A percentile compares a stretch with the other conserved stretches of the same genome.
phyloP scores from a whole-genome alignment of 2,888 invertebrate genomes.

The Trissolcus brochymenae region DNA sequence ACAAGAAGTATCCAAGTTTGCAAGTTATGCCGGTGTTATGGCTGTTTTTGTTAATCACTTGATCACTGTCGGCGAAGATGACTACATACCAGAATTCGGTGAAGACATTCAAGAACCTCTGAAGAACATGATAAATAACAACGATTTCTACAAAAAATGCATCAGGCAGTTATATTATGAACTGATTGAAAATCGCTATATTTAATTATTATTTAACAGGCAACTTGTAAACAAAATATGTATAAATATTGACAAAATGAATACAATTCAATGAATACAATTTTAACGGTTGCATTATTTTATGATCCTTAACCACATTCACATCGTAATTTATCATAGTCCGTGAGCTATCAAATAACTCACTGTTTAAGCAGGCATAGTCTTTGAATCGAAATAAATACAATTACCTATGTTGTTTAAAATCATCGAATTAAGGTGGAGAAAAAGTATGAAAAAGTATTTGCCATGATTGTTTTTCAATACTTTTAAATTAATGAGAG shows the following conservation, averaged over 20 bases:
- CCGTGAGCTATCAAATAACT: too few relatives aligned
- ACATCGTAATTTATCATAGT: too few relatives aligned
- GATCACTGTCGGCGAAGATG: slow-evolving; percentile 59
- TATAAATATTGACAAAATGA: too few relatives aligned
- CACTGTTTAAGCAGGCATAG: neutral
- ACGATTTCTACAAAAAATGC: slow-evolving; percentile 53
- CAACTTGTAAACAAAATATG: too few relatives aligned
- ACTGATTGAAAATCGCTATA: slow-evolving; percentile 59
- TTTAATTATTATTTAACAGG: slow-evolving; percentile 35
- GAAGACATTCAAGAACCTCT: neutral
- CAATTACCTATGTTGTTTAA: slow-evolving; percentile 16
- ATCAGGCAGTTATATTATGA: slow-evolving; percentile 56
- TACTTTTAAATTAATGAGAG: too few relatives aligned
- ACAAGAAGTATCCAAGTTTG: slow-evolving; percentile 65
- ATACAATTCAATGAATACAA: too few relatives aligned
- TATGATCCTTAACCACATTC: too few relatives aligned
- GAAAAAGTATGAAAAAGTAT: slow-evolving; percentile 4
- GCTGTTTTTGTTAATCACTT: slow-evolving; percentile 62
- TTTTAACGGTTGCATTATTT: too few relatives aligned
- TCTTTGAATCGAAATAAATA: slow-evolving; percentile 16
- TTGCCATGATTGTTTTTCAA: neutral
- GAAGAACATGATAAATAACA: slow-evolving; percentile 32
- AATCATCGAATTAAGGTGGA: too few relatives aligned
- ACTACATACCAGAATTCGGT: slow-evolving; percentile 59
- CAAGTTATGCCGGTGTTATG: slow-evolving; percentile 63